Evolutionary conservation across 2,113 vertebrate species (phyloP).

Genomic region (Piliocolobus tephrosceles): DNA sequence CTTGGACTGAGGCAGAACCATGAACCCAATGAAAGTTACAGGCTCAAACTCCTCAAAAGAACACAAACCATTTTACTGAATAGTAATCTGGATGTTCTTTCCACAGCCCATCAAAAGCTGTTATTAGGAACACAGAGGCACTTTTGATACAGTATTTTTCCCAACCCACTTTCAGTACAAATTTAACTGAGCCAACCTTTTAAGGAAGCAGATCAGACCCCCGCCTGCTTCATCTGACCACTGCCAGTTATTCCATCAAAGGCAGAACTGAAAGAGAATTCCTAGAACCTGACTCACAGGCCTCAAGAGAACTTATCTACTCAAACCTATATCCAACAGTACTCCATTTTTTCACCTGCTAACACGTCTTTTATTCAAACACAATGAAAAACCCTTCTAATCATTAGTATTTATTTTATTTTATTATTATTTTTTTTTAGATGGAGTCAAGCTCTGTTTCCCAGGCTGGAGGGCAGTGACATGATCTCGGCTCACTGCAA

Average conservation of each 20-base stretch:
- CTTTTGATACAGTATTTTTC: background rate
- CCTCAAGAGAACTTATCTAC: slow-evolving; percentile 45
- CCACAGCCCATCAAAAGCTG: background rate
- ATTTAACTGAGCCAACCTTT: background rate
- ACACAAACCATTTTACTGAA: slow-evolving; percentile 22
- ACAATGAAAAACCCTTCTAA: slow-evolving; percentile 34
- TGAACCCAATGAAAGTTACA: slow-evolving; percentile 33
- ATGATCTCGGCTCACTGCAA: too few relatives aligned
- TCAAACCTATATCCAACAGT: slow-evolving; percentile 67
- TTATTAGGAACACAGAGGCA: background rate
- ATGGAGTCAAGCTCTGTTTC: too few relatives aligned
- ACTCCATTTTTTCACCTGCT: slow-evolving; percentile 72
- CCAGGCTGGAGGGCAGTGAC: too few relatives aligned
- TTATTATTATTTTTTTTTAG: background rate
- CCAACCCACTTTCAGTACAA: slow-evolving; percentile 20
- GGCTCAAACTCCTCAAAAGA: slow-evolving; percentile 49
- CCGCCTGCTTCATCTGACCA: background rate
- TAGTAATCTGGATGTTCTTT: background rate
- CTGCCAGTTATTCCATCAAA: slow-evolving; percentile 47
- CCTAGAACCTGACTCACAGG: slow-evolving; percentile 65
- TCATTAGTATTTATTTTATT: background rate
- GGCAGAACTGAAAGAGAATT: slow-evolving; percentile 59
- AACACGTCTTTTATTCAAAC: slow-evolving; percentile 17
- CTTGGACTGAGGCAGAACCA: background rate
- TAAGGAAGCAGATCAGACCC: slow-evolving; percentile 30